Evolutionary conservation across 2,797 vertebrate genomes (phyloP).

Genomic region (Pseudotriccus pelzelni): DNA sequence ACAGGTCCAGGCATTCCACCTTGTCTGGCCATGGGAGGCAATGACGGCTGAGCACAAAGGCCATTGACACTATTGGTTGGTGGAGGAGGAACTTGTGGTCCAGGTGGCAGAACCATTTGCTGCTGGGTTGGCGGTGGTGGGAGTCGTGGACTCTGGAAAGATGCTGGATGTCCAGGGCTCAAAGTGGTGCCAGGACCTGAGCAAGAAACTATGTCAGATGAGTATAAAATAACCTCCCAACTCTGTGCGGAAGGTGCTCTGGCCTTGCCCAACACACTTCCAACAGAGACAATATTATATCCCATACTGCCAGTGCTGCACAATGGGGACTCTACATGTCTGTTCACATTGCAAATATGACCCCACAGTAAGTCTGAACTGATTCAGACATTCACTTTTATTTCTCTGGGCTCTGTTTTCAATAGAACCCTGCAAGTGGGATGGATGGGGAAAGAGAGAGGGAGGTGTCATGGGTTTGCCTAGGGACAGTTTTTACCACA

Average conservation of each 20-base stretch:
- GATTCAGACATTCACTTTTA: background rate
- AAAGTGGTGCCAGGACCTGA: conserved; percentile 76
- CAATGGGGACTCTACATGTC: background rate
- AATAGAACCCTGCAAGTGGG: background rate
- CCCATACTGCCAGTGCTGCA: background rate
- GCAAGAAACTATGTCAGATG: background rate
- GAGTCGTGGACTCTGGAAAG: conserved; percentile 74
- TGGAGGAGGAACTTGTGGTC: conserved; percentile 76
- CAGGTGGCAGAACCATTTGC: conserved; percentile 69
- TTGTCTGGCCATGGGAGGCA: conserved; percentile 64
- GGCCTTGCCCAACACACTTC: background rate
- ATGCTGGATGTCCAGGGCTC: conserved; percentile 57
- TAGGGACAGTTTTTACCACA: no score
- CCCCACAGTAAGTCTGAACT: background rate
- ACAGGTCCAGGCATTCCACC: conserved; percentile 77
- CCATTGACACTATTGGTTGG: conserved; percentile 68
- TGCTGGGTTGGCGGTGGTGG: conserved; percentile 67
- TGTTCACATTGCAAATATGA: background rate
- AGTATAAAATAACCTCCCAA: background rate
- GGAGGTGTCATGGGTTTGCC: no score
- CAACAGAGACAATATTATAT: accelerated
- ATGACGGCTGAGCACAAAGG: conserved; percentile 64
- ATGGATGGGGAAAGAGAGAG: background rate
- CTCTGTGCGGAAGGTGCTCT: background rate
- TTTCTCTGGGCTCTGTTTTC: background rate